These are phyloP conservation scores for Eupsilia transversa DNA, from an alignment of 2,888 invertebrate genomes.

Conservation along the genomic window DNA sequence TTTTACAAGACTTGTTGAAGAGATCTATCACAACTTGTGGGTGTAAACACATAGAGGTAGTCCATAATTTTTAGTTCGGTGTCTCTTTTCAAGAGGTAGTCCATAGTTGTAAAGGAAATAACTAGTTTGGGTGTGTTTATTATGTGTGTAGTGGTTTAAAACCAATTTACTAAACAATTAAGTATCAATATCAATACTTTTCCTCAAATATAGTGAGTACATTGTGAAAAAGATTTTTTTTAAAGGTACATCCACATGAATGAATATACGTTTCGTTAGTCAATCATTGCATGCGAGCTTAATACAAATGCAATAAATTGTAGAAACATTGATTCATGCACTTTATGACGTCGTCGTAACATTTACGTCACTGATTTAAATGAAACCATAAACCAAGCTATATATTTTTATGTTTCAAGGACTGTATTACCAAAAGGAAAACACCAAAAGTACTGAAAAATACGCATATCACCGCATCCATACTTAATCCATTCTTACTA, in stretches of 20 bases:
- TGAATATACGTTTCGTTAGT: not conserved
- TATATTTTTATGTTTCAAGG: not conserved
- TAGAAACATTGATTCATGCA: conserved; percentile 11
- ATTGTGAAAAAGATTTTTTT: not conserved
- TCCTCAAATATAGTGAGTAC: not conserved
- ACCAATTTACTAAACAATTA: not conserved
- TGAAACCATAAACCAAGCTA: not conserved
- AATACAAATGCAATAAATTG: conserved; percentile 1
- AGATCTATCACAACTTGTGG: not conserved
- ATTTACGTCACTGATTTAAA: conserved; percentile 6
- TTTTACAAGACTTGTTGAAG: not conserved
- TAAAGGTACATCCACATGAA: not conserved
- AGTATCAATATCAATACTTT: not conserved
- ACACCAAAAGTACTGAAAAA: not conserved
- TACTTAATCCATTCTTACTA: not conserved
- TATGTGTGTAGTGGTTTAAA: not conserved
- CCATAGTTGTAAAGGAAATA: not conserved
- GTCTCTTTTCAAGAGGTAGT: not conserved
- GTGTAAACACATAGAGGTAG: not conserved
- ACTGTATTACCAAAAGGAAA: not conserved
- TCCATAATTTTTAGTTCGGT: not conserved
- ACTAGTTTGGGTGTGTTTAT: too few relatives aligned
- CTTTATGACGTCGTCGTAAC: conserved; percentile 12
- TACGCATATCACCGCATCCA: not conserved
- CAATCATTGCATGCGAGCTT: not conserved